Percentiles rank a stretch among this genome's conserved stretches.
Conservation (phyloP, 2,797 vertebrate genomes). For the Chrosomus eos region DNA sequence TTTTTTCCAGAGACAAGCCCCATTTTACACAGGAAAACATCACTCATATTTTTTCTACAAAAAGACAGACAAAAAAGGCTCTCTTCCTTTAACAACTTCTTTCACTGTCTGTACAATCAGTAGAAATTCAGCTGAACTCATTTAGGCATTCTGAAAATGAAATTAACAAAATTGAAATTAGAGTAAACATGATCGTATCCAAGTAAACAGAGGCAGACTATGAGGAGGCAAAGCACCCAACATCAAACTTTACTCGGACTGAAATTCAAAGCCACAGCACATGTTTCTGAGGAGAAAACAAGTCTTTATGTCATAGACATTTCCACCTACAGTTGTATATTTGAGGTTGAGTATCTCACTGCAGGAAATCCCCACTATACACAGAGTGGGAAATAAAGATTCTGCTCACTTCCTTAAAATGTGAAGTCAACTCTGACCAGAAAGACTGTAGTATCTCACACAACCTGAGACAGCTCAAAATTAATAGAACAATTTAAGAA, state of each 20-base stretch:
- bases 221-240: neutral
- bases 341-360: neutral
- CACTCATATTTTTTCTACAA: neutral
- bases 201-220: slow-evolving; percentile 11
- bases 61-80: neutral
- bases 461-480: neutral
- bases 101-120: slow-evolving; percentile 26
- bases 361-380: neutral
- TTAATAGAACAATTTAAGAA: neutral
- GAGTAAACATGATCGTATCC: slow-evolving; percentile 18
- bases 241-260: neutral
- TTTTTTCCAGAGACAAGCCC: neutral
- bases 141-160: slow-evolving; percentile 21
- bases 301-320: neutral
- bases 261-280: neutral
- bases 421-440: neutral
- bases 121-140: slow-evolving; percentile 55
- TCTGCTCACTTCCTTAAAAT: slow-evolving; percentile 22
- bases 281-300: neutral
- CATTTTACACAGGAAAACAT: neutral
- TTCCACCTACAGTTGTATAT: neutral
- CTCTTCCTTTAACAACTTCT: neutral
- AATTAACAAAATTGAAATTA: slow-evolving; percentile 14
- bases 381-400: neutral
- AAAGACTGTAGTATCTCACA: neutral